Percentiles rank a stretch among this genome's conserved stretches.
phyloP scores from a whole-genome alignment of 2,113 vertebrate genomes.

The Stigmatopora nigra region DNA sequence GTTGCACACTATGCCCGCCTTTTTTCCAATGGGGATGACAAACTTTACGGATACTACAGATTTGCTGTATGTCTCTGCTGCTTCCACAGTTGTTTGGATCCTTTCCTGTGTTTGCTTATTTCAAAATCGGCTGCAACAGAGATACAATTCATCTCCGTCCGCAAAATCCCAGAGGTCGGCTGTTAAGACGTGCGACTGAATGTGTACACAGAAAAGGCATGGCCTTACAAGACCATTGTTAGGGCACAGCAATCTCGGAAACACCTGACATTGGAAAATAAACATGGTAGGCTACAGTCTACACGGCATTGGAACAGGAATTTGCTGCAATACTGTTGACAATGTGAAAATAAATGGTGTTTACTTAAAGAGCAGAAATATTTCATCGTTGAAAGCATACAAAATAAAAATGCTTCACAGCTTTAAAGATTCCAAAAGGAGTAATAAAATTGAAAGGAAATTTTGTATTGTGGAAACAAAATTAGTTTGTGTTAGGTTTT shows the following conservation, averaged over 20 bases:
- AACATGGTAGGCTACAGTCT: background rate
- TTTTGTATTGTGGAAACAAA: background rate
- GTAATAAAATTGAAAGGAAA: background rate
- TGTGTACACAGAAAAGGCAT: slow-evolving; percentile 6
- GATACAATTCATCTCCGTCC: slow-evolving; percentile 50
- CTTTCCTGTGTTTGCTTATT: slow-evolving; percentile 85
- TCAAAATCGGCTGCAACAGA: slow-evolving; percentile 61
- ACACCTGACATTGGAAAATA: slow-evolving; percentile 2
- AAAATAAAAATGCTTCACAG: background rate
- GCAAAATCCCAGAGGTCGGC: slow-evolving; percentile 21
- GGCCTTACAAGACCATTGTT: slow-evolving; percentile 9
- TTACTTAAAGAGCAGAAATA: background rate
- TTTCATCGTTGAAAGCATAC: background rate
- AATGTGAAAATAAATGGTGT: background rate
- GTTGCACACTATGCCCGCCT: slow-evolving; percentile 76
- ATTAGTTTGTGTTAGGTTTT: background rate
- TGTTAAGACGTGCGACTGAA: slow-evolving; percentile 28
- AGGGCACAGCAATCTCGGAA: slow-evolving; percentile 10
- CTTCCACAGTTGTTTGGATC: slow-evolving; percentile 87
- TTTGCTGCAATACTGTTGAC: background rate
- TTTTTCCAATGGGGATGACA: slow-evolving; percentile 63
- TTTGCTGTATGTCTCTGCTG: slow-evolving; percentile 81
- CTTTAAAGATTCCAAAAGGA: background rate
- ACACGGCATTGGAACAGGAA: background rate
- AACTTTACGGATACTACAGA: slow-evolving; percentile 77